Percentiles rank a stretch among this genome's conserved stretches.
phyloP scores from a whole-genome alignment of 2,888 invertebrate genomes.

The Ormyrus thymus region DNA sequence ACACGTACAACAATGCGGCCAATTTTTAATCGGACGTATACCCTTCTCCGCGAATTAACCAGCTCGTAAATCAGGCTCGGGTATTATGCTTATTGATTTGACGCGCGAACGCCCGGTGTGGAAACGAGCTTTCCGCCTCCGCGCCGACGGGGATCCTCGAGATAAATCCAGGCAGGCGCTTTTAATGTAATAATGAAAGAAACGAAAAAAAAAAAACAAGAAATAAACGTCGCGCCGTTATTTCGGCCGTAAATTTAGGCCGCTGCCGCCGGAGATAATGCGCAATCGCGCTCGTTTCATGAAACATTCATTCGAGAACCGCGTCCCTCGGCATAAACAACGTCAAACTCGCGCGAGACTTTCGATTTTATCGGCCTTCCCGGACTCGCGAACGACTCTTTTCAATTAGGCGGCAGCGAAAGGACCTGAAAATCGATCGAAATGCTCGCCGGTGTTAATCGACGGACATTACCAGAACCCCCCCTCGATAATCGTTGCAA shows the following conservation, averaged over 20 bases:
- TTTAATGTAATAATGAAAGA: neutral
- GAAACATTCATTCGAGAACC: constrained; percentile 36
- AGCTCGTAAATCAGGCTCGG: constrained; percentile 33
- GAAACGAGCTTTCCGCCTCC: neutral
- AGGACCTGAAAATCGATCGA: too few species aligned
- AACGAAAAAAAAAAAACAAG: neutral
- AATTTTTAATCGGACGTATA: constrained; percentile 2
- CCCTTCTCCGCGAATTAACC: constrained; percentile 27
- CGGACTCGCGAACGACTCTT: constrained; percentile 49
- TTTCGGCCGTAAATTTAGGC: constrained; percentile 42
- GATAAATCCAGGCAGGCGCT: constrained; percentile 34
- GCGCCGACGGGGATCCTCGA: constrained; percentile 1
- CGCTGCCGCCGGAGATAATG: constrained; percentile 28
- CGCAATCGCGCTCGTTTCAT: constrained; percentile 41
- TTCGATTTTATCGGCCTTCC: constrained; percentile 46
- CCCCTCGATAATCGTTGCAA: too few species aligned
- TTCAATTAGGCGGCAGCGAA: constrained; percentile 47
- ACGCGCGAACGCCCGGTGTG: neutral
- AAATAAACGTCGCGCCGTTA: constrained; percentile 20
- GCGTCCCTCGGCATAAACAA: constrained; percentile 32
- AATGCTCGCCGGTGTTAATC: too few species aligned
- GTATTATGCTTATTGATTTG: constrained; percentile 21
- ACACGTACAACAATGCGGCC: constrained; percentile 25
- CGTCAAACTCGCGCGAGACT: constrained; percentile 33
- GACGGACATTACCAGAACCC: too few species aligned